Percentiles rank a stretch among this genome's conserved stretches.
Evolutionary conservation across 2,888 invertebrate genomes (phyloP).

Genomic region (Lithophane semibrunnea): DNA sequence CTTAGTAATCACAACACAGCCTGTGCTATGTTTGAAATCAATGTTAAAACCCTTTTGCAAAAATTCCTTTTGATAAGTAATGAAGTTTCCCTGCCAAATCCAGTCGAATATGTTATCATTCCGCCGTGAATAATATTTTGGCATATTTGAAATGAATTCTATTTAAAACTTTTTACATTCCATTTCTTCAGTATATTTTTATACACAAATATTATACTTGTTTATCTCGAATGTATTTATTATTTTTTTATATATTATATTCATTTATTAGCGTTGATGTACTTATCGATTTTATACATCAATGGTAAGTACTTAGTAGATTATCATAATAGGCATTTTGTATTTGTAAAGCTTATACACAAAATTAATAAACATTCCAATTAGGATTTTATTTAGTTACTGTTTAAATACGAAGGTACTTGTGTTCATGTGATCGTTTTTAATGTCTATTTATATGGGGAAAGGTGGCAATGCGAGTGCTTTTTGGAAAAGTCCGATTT

Average conservation of each 20-base stretch:
- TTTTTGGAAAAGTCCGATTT: constrained; percentile 51
- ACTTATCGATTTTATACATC: constrained; percentile 62
- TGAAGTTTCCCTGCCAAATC: constrained; percentile 28
- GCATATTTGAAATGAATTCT: constrained; percentile 54
- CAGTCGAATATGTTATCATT: constrained; percentile 51
- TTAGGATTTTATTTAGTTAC: constrained; percentile 62
- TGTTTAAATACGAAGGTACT: constrained; percentile 48
- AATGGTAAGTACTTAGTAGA: constrained; percentile 62
- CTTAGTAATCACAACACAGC: constrained; percentile 11
- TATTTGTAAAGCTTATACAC: constrained; percentile 57
- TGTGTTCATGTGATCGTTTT: constrained; percentile 52
- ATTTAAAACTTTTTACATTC: constrained; percentile 74
- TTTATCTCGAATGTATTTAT: constrained; percentile 45
- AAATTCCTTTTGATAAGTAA: neutral
- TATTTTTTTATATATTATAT: constrained; percentile 50
- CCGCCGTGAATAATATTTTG: constrained; percentile 48
- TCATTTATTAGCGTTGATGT: constrained; percentile 53
- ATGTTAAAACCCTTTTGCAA: constrained; percentile 7
- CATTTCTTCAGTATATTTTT: constrained; percentile 75
- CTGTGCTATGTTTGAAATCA: constrained; percentile 6
- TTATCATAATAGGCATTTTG: constrained; percentile 50
- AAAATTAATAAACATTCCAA: constrained; percentile 68
- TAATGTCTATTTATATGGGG: constrained; percentile 51
- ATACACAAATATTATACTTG: constrained; percentile 51
- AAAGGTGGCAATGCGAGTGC: constrained; percentile 33